Evolutionary conservation across 2,797 vertebrate species (phyloP).

Genomic region (Clamator glandarius): DNA sequence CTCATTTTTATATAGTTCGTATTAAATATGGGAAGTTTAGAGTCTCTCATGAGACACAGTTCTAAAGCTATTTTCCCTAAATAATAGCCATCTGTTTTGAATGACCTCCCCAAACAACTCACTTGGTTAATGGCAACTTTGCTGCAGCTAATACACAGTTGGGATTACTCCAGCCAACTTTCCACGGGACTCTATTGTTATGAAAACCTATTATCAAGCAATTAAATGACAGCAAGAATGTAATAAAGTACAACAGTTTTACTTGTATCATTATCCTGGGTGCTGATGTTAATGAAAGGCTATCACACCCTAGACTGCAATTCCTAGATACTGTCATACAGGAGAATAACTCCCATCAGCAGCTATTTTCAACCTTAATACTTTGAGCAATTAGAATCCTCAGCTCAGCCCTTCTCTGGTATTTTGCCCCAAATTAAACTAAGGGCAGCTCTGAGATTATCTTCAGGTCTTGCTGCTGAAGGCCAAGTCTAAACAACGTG

Average conservation of each 20-base stretch:
- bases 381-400: slow-evolving; percentile 19
- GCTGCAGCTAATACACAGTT: slow-evolving; percentile 16
- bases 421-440: slow-evolving; percentile 32
- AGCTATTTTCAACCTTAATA: slow-evolving; percentile 40
- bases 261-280: slow-evolving; percentile 67
- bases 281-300: slow-evolving; percentile 71
- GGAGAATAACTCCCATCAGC: slow-evolving; percentile 41
- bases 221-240: slow-evolving; percentile 68
- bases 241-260: slow-evolving; percentile 67
- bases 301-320: slow-evolving; percentile 58
- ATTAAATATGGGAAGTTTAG: slow-evolving; percentile 44
- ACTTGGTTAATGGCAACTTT: slow-evolving; percentile 40
- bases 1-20: slow-evolving; percentile 28
- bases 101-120: slow-evolving; percentile 58
- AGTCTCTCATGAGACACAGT: background rate
- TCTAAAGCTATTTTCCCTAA: slow-evolving; percentile 52
- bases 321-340: slow-evolving; percentile 32
- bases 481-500: background rate
- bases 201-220: slow-evolving; percentile 67
- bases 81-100: slow-evolving; percentile 70
- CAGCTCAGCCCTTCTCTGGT: background rate
- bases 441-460: slow-evolving; percentile 9
- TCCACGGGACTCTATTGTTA: slow-evolving; percentile 54
- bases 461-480: background rate
- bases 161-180: slow-evolving; percentile 65